Conservation (phyloP, 2,888 invertebrate species). For the Oxystoma pomonae region DNA sequence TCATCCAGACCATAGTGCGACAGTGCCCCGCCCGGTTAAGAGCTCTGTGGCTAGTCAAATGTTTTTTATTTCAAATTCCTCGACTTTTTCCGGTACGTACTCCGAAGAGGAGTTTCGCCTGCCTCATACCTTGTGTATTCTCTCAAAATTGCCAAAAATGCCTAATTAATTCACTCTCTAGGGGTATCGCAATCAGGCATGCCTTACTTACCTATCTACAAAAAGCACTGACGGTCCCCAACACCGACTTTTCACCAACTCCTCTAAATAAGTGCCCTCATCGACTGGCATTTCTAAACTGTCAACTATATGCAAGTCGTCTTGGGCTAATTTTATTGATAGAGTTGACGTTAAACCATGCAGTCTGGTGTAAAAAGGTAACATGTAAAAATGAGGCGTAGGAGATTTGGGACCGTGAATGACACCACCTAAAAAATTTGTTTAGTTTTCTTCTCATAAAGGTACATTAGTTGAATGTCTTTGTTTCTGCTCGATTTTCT, state of each 20-base stretch:
- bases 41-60: no score
- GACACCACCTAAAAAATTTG: constrained; percentile 56
- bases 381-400: constrained; percentile 88
- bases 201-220: constrained; percentile 82
- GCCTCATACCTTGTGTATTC: no score
- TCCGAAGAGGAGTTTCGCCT: no score
- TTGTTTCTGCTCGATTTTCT: no score
- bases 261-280: constrained; percentile 71
- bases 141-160: no score
- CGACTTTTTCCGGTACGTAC: no score
- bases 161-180: no score
- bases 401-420: constrained; percentile 91
- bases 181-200: no score
- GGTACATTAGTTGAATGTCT: neutral
- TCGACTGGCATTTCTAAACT: constrained; percentile 81
- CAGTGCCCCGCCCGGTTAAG: no score
- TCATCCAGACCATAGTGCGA: no score
- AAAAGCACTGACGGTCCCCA: constrained; percentile 97
- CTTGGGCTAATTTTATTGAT: constrained; percentile 90
- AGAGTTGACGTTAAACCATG: constrained; percentile 78
- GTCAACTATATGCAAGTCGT: constrained; percentile 89
- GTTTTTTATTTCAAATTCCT: no score
- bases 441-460: neutral
- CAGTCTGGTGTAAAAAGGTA: constrained; percentile 73
- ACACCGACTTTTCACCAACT: constrained; percentile 76